Base-by-base conservation (phyloP, 2,888 invertebrate genomes). In the Venustoraphidia nigricollis region DNA sequence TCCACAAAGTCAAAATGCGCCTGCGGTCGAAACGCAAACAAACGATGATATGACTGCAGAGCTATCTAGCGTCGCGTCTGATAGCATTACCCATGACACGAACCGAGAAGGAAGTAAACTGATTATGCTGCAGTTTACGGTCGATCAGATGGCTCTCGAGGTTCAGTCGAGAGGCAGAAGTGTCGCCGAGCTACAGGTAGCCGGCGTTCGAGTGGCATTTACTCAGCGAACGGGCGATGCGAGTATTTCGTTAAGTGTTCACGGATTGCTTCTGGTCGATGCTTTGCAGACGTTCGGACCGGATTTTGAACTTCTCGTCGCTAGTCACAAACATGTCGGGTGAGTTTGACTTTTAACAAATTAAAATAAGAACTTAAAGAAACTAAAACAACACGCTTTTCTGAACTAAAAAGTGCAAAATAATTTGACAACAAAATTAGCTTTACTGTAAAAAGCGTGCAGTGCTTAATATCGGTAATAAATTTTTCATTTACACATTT, bases 251-350 rank as follows among this genome's bases (percentile, higher is more conserved):
- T 76, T 95, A 51, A 89, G 90, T 10, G 92, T 96, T 44, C 94
- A 94, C 67, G 91, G 93, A 58, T 72, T 96, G 56, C 72, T 96
- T 49, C 69, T 96, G 47, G 95, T 92, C 3, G 96, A 96, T 70
- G 95, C 95, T 44, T 73, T 95, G 63, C 95, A 96, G 69, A 91
- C 91, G 11, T 92, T 89, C 66, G 95, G 96, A 0, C 85, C 86
- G 0, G 95, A 96, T 72, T 96, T 93, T 70, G 95, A 95, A 65
- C 71, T 96, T 45, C 73, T 96, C 9, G 81, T 94, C 11, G 95
- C 95, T 34, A 94, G 93, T 63, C 95, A 96, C 66, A 88, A 88
- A 61, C 91, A 93, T 66, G 87, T 95, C 27, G 87, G 90, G 87
- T 86, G 58, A 62, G 68, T 56, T 43, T 40, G 38, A 41, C 10